Conservation (phyloP, 2,113 vertebrate species). For the Burhinus oedicnemus region DNA sequence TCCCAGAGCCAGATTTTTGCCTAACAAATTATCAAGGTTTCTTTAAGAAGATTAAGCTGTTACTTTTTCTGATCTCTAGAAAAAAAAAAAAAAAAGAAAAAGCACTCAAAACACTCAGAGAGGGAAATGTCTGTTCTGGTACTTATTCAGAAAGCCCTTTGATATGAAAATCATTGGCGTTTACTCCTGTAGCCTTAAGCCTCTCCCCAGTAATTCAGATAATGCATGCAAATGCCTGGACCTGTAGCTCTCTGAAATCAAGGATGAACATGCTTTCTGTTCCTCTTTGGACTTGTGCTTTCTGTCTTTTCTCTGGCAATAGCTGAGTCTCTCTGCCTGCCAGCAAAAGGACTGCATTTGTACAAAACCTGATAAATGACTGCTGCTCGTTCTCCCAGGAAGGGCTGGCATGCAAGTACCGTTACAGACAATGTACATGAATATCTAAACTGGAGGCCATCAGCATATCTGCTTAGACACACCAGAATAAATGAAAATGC, state of each 20-base stretch:
- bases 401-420: not conserved
- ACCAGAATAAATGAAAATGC: not conserved
- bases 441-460: not conserved
- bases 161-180: constrained; percentile 5
- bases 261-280: not conserved
- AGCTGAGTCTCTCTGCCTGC: not conserved
- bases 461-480: not conserved
- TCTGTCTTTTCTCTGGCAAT: not conserved
- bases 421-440: not conserved
- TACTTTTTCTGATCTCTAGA: not conserved
- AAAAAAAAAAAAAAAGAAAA: not conserved
- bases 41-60: not conserved
- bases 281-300: not conserved
- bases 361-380: not conserved
- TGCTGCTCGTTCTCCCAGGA: not conserved
- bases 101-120: not conserved
- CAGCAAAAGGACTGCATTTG: not conserved
- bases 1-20: not conserved
- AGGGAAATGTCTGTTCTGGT: not conserved
- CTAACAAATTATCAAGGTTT: not conserved
- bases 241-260: not conserved
- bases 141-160: constrained; percentile 17
- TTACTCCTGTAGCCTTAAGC: not conserved
- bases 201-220: not conserved
- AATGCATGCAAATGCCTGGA: not conserved